phyloP scores from a whole-genome alignment of 2,797 vertebrate genomes.

The Trichosurus vulpecula region DNA sequence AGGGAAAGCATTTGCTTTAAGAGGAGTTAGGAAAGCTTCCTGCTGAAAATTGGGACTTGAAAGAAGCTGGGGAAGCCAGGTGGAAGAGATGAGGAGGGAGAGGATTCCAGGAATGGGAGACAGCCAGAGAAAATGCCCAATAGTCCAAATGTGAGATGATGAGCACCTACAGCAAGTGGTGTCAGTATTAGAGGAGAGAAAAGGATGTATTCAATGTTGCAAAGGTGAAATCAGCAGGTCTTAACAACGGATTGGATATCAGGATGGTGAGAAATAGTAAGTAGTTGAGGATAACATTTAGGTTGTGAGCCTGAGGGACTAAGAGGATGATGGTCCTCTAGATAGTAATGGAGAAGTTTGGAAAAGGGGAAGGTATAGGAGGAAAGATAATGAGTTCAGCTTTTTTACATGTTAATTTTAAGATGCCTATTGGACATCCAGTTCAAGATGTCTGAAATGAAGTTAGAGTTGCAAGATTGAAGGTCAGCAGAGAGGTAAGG shows the following conservation, averaged over 20 bases:
- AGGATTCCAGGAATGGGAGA: not conserved
- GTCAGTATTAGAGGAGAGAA: not conserved
- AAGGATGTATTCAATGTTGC: not conserved
- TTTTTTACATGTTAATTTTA: not conserved
- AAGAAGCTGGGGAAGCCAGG: not conserved
- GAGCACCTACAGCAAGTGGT: not conserved
- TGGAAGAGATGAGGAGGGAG: not conserved
- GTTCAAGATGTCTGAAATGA: not conserved
- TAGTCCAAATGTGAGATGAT: not conserved
- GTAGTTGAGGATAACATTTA: not conserved
- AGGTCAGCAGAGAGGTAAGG: not conserved
- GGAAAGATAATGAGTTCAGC: not conserved
- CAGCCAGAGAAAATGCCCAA: not conserved
- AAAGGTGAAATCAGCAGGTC: not conserved
- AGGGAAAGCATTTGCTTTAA: not conserved
- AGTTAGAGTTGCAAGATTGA: no score
- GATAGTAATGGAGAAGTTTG: not conserved
- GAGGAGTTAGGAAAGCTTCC: not conserved
- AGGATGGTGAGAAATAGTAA: not conserved
- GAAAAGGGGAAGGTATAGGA: not conserved
- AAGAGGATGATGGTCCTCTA: not conserved
- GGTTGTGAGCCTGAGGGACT: not conserved
- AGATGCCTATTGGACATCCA: not conserved
- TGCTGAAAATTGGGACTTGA: not conserved
- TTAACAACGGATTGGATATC: not conserved